These are phyloP conservation scores for Drosophila longiperda DNA, from an alignment of 2,888 invertebrate species.

Conservation along the genomic window DNA sequence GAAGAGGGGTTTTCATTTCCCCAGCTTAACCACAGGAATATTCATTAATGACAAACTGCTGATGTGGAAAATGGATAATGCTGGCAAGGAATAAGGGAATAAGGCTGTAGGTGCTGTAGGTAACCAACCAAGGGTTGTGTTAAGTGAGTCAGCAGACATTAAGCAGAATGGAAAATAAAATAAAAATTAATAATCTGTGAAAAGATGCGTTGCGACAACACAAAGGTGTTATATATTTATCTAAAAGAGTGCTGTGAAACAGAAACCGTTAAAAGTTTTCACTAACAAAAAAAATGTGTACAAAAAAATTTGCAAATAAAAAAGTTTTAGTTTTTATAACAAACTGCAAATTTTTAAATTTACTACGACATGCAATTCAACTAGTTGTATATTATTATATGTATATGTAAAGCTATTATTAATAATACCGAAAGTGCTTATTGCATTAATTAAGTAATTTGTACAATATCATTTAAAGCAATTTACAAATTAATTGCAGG, in stretches of 20 bases:
- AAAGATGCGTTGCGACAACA: constrained; percentile 46
- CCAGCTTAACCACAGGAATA: constrained; percentile 46
- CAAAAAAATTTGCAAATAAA: neutral
- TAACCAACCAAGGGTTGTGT: neutral
- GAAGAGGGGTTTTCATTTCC: constrained; percentile 10
- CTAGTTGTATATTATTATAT: neutral
- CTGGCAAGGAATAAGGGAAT: constrained; percentile 22
- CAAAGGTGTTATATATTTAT: constrained; percentile 17
- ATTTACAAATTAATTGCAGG: neutral
- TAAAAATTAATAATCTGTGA: constrained; percentile 68
- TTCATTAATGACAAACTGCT: constrained; percentile 66
- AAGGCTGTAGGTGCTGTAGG: neutral
- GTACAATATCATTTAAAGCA: neutral
- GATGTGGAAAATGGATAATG: constrained; percentile 69
- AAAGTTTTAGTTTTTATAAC: neutral
- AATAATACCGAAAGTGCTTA: neutral
- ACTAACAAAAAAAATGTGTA: constrained; percentile 29
- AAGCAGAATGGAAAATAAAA: constrained; percentile 8
- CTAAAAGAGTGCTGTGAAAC: constrained; percentile 46
- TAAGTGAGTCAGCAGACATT: constrained; percentile 3
- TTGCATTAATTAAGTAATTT: neutral
- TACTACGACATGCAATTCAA: neutral
- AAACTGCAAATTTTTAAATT: neutral
- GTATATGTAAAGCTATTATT: neutral
- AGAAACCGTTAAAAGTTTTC: constrained; percentile 55